A percentile compares a stretch with the other conserved stretches of the same genome.
These are phyloP conservation scores for Rhodeus uyekii DNA, from an alignment of 2,797 vertebrate species.

Conservation along the genomic window DNA sequence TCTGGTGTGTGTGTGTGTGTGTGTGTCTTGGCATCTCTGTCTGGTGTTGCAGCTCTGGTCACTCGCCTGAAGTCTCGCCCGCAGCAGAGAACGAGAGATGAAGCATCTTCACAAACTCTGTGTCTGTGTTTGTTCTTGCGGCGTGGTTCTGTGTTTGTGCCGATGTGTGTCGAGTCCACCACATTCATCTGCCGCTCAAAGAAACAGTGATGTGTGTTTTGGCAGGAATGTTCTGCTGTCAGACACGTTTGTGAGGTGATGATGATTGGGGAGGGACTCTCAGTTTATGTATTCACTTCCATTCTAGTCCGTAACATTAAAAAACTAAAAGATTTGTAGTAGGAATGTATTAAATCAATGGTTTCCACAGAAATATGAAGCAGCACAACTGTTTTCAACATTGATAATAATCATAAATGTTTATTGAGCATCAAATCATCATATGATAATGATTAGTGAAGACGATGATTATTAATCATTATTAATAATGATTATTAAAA, in stretches of 20 bases:
- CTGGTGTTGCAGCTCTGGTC: constrained; percentile 11
- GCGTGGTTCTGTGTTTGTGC: background rate
- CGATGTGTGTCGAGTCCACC: background rate
- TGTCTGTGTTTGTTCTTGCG: background rate
- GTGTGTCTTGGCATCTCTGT: constrained; percentile 2
- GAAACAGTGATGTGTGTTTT: background rate
- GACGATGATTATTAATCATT: background rate
- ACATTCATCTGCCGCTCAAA: background rate
- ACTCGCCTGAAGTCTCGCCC: constrained; percentile 8
- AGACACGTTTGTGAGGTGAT: too few species aligned
- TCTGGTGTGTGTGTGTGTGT: background rate
- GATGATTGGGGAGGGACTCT: too few species aligned
- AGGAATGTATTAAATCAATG: background rate
- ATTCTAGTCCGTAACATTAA: too few species aligned
- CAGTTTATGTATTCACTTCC: too few species aligned
- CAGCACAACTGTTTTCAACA: background rate
- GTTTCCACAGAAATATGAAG: background rate
- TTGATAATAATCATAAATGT: background rate
- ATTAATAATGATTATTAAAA: background rate
- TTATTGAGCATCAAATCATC: background rate
- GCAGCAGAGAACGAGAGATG: constrained; percentile 8
- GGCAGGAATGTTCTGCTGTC: background rate
- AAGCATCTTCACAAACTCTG: background rate
- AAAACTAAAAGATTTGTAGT: too few species aligned
- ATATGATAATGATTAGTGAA: background rate